Evolutionary conservation across 92 coral and sea anemone genomes (phyloP), one percentile per base, ranked within the genome.

Genomic region (Actinernus sp.): DNA sequence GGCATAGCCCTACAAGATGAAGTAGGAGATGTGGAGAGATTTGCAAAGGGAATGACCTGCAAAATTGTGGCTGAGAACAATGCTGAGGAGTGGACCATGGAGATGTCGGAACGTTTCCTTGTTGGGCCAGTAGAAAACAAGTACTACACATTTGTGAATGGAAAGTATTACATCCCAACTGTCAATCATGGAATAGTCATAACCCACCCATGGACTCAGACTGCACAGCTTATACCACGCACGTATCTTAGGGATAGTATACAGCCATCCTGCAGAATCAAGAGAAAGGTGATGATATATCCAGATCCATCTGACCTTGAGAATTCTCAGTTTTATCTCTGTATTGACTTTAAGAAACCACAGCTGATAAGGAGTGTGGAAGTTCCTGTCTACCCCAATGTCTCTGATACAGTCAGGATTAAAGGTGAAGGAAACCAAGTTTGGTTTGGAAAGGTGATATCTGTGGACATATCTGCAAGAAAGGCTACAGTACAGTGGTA

Each of bases 201-300:
- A 14, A 23, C 6, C 18, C 85, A 89, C 53, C 55, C 56, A 2
- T 88, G 96, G 88, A 75, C 88, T 17, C 49, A 64, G 0, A 81
- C 95, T 12, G 50, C 34, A 2, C 52, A 88, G 43, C 32, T 65
- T 4, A 41, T 71, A 1, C 82, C 82, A 1, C 50, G 44, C 10
- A 30, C 29, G 16, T 88, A 82, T 31, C 37, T 26, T 14, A 31
- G 82, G 23, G 79, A 65, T 58, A 77, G 78, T 45, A 39, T 71
- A 6, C 95, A 73, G 62, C 87, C 87, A 4, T 12, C 74, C 4
- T 10, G 32, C 2, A 56, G 14, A 9, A 19, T 88, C 50, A 65
- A 59, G 71, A 61, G 90, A 58, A 83, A 79, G 57, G 80, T 78
- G 0, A 48, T 88, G 2, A 8, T 83, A 19, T 83, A 88, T 69